Evolutionary conservation across 1,140 invertebrate species (phyloP).

Genomic region (Hylyphantes graminicola): DNA sequence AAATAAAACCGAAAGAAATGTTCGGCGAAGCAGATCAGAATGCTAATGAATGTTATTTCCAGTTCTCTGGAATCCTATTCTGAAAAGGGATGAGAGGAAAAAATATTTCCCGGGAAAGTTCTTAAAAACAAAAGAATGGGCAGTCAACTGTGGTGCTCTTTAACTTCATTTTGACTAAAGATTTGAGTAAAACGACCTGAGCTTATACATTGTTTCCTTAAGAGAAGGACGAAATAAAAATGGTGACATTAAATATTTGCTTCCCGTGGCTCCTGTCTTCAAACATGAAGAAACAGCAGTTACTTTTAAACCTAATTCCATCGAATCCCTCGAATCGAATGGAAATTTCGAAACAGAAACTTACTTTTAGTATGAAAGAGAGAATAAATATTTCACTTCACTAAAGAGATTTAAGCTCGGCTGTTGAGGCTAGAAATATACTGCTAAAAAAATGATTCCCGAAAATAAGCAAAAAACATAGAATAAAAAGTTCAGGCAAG

Average conservation of each 20-base stretch:
- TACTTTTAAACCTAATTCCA: constrained; percentile 10
- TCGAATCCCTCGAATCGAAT: too few species aligned
- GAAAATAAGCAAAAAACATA: too few species aligned
- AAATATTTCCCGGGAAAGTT: constrained; percentile 12
- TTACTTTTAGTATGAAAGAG: too few species aligned
- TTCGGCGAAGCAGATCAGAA: constrained; percentile 36
- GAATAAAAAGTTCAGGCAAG: too few species aligned
- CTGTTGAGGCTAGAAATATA: too few species aligned
- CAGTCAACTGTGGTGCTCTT: constrained; percentile 1
- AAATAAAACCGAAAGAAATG: constrained; percentile 47
- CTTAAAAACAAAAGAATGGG: constrained; percentile 17
- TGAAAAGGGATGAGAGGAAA: constrained; percentile 2
- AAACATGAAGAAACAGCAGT: not conserved
- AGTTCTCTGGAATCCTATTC: constrained; percentile 14
- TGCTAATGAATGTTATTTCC: constrained; percentile 52
- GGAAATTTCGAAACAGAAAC: too few species aligned
- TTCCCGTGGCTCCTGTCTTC: not conserved
- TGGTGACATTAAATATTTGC: constrained; percentile 41
- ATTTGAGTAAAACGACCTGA: not conserved
- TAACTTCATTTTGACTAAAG: constrained; percentile 18
- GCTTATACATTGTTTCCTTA: not conserved
- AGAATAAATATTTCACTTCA: too few species aligned
- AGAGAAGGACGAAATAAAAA: not conserved
- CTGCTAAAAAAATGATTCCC: too few species aligned
- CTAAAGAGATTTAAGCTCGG: too few species aligned